These are phyloP conservation scores for Vulpes ferrilata DNA, from an alignment of 2,113 vertebrate genomes.

Conservation along the genomic window DNA sequence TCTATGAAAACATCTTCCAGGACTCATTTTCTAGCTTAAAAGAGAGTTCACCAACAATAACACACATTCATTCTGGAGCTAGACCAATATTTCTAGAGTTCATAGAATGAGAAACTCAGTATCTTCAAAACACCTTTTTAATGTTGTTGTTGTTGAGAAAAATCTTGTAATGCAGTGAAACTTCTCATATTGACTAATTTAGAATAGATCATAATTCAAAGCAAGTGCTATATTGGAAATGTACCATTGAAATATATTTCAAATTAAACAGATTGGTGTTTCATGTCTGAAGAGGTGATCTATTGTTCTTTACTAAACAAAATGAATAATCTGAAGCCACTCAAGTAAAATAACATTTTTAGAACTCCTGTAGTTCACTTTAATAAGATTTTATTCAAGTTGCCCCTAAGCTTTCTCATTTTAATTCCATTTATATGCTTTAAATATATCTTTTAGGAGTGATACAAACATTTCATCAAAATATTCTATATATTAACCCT, in stretches of 20 bases:
- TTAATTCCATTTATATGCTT: conserved; percentile 3
- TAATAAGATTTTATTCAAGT: conserved; percentile 9
- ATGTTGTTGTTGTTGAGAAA: neutral
- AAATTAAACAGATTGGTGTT: neutral
- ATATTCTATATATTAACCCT: neutral
- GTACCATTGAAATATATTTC: neutral
- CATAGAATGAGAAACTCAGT: neutral
- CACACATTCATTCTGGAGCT: neutral
- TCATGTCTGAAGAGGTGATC: neutral
- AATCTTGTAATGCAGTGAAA: neutral
- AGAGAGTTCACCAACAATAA: neutral
- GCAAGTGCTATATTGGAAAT: neutral
- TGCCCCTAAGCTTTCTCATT: neutral
- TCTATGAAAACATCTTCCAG: neutral
- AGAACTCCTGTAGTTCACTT: neutral
- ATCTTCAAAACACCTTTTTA: neutral
- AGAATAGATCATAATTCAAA: neutral
- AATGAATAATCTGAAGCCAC: conserved; percentile 26
- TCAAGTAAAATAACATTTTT: conserved; percentile 2
- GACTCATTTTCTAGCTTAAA: neutral
- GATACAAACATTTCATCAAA: neutral
- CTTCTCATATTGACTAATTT: neutral
- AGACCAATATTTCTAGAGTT: neutral
- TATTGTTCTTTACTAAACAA: neutral
- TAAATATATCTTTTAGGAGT: neutral